These are phyloP conservation scores for Suncus etruscus DNA, from an alignment of 2,113 vertebrate species.

Conservation along the genomic window DNA sequence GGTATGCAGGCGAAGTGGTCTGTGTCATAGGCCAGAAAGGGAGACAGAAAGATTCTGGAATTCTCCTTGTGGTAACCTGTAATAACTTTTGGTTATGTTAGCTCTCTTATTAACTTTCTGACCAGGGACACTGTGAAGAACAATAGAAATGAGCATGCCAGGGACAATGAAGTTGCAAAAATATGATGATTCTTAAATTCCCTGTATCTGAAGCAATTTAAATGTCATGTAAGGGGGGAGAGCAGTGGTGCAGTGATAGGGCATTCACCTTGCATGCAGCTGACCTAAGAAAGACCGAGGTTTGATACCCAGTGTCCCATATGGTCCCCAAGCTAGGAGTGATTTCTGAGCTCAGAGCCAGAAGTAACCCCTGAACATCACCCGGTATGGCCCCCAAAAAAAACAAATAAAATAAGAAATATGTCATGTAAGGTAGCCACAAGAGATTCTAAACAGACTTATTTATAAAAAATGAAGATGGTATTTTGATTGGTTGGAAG, in stretches of 20 bases:
- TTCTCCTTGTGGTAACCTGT: accelerated
- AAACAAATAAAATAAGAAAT: no score
- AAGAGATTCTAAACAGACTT: neutral
- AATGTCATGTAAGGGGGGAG: neutral
- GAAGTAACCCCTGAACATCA: no score
- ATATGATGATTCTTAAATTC: neutral
- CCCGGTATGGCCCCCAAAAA: no score
- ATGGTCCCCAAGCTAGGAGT: no score
- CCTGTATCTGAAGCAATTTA: neutral
- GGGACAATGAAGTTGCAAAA: neutral
- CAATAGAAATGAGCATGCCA: neutral
- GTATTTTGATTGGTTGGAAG: neutral
- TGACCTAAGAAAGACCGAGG: no score
- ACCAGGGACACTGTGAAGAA: neutral
- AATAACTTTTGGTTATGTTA: neutral
- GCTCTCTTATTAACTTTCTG: neutral
- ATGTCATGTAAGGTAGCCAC: neutral
- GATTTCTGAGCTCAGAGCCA: no score
- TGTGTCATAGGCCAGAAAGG: no score
- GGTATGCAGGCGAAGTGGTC: accelerated
- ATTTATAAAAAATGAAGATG: neutral
- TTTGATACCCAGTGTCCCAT: no score
- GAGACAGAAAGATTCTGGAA: neutral
- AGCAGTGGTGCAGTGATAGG: no score
- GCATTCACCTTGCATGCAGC: no score